phyloP scores from a whole-genome alignment of 2,113 vertebrate species.

The Chionomys nivalis region DNA sequence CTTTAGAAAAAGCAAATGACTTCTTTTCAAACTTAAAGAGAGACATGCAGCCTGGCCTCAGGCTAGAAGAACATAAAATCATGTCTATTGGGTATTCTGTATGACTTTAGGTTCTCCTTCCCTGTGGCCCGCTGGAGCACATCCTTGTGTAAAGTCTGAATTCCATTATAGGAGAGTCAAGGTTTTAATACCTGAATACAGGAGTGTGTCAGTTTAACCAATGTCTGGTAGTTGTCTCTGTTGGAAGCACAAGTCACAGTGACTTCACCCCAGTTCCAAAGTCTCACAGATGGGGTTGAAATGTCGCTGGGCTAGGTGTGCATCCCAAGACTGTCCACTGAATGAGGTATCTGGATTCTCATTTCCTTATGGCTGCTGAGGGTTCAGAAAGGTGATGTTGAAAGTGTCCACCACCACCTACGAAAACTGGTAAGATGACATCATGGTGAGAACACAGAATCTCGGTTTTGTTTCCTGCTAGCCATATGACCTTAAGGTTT shows the following conservation, averaged over 20 bases:
- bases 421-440: background rate
- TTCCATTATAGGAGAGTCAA: background rate
- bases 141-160: background rate
- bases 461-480: background rate
- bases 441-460: background rate
- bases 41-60: background rate
- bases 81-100: background rate
- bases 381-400: background rate
- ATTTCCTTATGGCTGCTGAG: background rate
- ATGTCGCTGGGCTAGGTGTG: background rate
- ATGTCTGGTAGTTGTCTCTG: background rate
- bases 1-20: background rate
- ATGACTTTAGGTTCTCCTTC: background rate
- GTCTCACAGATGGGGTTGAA: background rate
- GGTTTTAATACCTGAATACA: background rate
- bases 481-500: background rate
- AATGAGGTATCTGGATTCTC: background rate
- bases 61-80: background rate
- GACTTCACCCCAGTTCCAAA: background rate
- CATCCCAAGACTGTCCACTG: background rate
- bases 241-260: background rate
- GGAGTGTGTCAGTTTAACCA: background rate
- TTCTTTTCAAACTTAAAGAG: background rate
- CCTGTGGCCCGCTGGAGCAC: background rate
- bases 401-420: background rate